These are phyloP conservation scores for Euzetes globulus DNA, from an alignment of 2,888 invertebrate genomes.

Conservation along the genomic window DNA sequence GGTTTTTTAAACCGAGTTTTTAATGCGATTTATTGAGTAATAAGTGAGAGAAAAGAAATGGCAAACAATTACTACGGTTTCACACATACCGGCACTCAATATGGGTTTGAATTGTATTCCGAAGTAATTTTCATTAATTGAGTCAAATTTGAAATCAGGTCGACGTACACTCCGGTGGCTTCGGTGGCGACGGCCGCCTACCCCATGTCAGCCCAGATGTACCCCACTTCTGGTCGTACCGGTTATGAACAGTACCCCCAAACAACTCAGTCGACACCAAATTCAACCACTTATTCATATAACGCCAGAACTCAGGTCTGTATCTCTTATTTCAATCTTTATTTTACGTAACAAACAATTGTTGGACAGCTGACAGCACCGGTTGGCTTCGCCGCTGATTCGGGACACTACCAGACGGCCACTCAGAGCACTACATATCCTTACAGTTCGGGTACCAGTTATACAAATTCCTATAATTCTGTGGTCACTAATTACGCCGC, in stretches of 20 bases:
- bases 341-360: no score
- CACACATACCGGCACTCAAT: slow-evolving; percentile 86
- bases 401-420: neutral
- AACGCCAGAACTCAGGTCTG: neutral
- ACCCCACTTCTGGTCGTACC: neutral
- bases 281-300: neutral
- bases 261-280: neutral
- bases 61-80: slow-evolving; percentile 90
- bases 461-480: slow-evolving; percentile 31
- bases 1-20: no score
- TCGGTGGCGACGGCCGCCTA: slow-evolving; percentile 3
- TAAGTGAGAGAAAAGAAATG: no score
- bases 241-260: slow-evolving; percentile 13
- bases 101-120: slow-evolving; percentile 51
- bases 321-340: neutral
- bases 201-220: neutral
- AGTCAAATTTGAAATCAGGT: neutral
- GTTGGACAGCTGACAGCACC: neutral
- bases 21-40: no score
- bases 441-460: neutral
- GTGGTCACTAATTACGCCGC: slow-evolving; percentile 35
- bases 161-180: slow-evolving; percentile 1
- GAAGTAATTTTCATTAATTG: neutral
- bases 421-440: slow-evolving; percentile 1
- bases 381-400: slow-evolving; percentile 2